Conservation (phyloP, 2,888 invertebrate genomes). For the Drosophila niveifrons region DNA sequence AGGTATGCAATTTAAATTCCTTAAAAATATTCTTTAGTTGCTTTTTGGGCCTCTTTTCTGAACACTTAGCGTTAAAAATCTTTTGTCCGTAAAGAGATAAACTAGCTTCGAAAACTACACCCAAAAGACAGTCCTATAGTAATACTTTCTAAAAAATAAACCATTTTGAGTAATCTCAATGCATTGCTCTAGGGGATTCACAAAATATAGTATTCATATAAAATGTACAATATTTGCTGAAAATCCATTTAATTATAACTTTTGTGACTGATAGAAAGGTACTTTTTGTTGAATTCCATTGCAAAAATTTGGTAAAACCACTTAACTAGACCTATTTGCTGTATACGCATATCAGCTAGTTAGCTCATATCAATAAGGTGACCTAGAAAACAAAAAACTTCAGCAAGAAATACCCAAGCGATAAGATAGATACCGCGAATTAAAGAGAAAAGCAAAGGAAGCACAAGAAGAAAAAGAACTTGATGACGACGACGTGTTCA, state of each 20-base stretch:
- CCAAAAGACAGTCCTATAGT: no score
- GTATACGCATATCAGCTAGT: conserved; percentile 1
- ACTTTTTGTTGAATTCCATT: conserved; percentile 1
- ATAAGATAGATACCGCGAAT: conserved; percentile 33
- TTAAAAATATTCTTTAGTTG: no score
- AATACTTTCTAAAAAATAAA: no score
- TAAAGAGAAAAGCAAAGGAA: conserved; percentile 1
- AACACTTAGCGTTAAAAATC: no score
- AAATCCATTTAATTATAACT: background rate
- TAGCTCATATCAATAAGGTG: conserved; percentile 40
- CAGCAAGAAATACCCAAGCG: conserved; percentile 10
- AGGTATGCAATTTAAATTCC: no score
- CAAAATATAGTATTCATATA: background rate
- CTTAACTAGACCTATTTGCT: conserved; percentile 20
- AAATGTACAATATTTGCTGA: background rate
- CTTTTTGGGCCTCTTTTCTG: no score
- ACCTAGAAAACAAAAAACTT: conserved; percentile 11
- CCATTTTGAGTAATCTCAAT: no score
- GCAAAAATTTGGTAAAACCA: conserved; percentile 8
- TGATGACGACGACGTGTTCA: conserved; percentile 38
- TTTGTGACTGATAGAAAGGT: background rate
- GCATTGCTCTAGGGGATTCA: no score
- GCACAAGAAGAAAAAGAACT: conserved; percentile 18
- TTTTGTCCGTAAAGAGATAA: no score
- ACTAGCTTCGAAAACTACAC: no score